Conservation (phyloP, 2,113 vertebrate species). For the Python bivittatus region DNA sequence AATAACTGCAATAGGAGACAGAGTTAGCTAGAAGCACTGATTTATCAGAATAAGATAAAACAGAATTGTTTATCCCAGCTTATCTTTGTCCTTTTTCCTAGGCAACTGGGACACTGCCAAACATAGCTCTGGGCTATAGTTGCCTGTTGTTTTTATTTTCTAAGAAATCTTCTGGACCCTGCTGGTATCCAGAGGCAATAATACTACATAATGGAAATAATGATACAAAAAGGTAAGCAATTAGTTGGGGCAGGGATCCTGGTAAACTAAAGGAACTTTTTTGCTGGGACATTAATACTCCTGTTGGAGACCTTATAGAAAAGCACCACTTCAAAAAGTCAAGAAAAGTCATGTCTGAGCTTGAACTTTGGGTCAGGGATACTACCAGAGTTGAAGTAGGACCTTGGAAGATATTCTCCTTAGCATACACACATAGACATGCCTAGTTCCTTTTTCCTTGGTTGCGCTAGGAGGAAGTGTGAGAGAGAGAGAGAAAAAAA, state of each 20-base stretch:
- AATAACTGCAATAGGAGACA: neutral
- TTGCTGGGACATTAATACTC: neutral
- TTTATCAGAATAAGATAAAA: neutral
- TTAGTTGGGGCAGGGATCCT: neutral
- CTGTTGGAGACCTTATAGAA: neutral
- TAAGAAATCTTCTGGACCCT: neutral
- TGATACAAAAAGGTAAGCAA: neutral
- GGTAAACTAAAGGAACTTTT: neutral
- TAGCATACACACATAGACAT: neutral
- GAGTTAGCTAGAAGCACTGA: neutral
- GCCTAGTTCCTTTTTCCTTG: neutral
- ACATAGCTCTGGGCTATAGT: neutral
- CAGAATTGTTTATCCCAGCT: neutral
- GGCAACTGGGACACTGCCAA: neutral
- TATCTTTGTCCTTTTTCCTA: neutral
- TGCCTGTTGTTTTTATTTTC: neutral
- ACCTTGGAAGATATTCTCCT: neutral
- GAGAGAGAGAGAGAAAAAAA: fast-evolving
- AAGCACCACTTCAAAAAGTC: neutral
- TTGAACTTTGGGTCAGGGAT: neutral
- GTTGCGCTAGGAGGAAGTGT: neutral
- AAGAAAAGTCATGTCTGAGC: too few relatives aligned
- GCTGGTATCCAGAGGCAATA: neutral
- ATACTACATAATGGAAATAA: neutral
- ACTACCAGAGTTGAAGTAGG: neutral